Evolutionary conservation across 2,888 invertebrate genomes (phyloP), one percentile per base, ranked within the genome.

Genomic region (Reticulitermes lucifugus): DNA sequence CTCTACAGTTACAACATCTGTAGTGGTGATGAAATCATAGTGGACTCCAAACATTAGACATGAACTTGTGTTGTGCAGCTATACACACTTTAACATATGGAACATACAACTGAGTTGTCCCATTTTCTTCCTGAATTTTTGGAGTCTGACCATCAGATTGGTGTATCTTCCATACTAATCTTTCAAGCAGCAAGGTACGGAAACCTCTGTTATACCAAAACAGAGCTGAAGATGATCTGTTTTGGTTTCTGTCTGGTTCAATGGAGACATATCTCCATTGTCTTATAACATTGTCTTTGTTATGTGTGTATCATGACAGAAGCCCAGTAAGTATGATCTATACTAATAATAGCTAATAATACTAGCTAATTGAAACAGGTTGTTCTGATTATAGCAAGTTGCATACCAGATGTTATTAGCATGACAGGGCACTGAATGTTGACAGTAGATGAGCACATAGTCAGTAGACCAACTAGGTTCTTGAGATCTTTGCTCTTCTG

Each of bases 1-100:
- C 93, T 98, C 41, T 98, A 98, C 91, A 96, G 97, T 86, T 98
- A 98, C 91, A 97, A 97, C 91, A 96, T 98, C 87, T 93, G 95
- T 87, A 95, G 96, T 86, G 98, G 97, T 21, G 98, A 98, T 91
- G 97, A 97, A 91, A 97, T 98, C 89, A 96, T 97, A 88, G 95
- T 98, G 87, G 97, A 97, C 90, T 95, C 94, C 86, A 97, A 97
- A 90, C 91, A 84, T 1, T 65, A 25, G 65, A n/a, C 14, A 55
- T 55, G 18, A 55, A 55, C 46, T 46, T 46, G 46, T 46, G 6
- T 6, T 46, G 10, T 46, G 46, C 46, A 12, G 10, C 46, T 46
- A 12, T 35, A 35, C 2, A 35, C 35, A 35, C 4, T 35, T 35
- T 35, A 35, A 35, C 35, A 35, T 46, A 12, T 46, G 46, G 46